Percentiles rank a stretch among this genome's conserved stretches.
Evolutionary conservation across 2,888 invertebrate species (phyloP).

Genomic region (Ennomos fuscantarius): DNA sequence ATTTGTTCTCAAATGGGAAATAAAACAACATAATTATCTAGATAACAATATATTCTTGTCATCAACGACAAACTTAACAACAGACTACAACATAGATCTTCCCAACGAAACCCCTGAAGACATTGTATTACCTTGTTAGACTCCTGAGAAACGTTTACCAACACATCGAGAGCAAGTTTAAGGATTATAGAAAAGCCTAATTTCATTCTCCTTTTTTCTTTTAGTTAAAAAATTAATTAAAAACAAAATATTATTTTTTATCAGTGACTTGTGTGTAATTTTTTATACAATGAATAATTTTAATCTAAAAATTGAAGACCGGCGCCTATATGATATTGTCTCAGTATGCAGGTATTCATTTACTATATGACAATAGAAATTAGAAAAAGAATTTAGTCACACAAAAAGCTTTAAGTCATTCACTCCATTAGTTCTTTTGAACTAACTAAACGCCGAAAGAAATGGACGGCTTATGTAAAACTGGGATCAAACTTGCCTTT

Average conservation of each 20-base stretch:
- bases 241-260: too few species aligned
- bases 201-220: slow-evolving; percentile 42
- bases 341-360: too few species aligned
- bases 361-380: too few species aligned
- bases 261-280: too few species aligned
- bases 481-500: slow-evolving; percentile 37
- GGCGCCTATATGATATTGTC: too few species aligned
- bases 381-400: slow-evolving; percentile 1
- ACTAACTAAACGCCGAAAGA: slow-evolving; percentile 61
- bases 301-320: too few species aligned
- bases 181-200: slow-evolving; percentile 38
- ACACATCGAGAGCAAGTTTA: slow-evolving; percentile 53
- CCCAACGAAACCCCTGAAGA: slow-evolving; percentile 69
- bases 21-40: slow-evolving; percentile 70
- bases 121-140: slow-evolving; percentile 55
- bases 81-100: slow-evolving; percentile 83
- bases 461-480: slow-evolving; percentile 78
- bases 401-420: slow-evolving; percentile 8
- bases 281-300: too few species aligned
- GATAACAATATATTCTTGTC: slow-evolving; percentile 85
- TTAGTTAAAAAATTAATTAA: neutral
- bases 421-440: slow-evolving; percentile 22
- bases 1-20: slow-evolving; percentile 22
- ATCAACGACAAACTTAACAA: slow-evolving; percentile 85
- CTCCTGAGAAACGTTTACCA: slow-evolving; percentile 60